Evolutionary conservation across 2,113 vertebrate species (phyloP).

Genomic region (Bostrychus sinensis): DNA sequence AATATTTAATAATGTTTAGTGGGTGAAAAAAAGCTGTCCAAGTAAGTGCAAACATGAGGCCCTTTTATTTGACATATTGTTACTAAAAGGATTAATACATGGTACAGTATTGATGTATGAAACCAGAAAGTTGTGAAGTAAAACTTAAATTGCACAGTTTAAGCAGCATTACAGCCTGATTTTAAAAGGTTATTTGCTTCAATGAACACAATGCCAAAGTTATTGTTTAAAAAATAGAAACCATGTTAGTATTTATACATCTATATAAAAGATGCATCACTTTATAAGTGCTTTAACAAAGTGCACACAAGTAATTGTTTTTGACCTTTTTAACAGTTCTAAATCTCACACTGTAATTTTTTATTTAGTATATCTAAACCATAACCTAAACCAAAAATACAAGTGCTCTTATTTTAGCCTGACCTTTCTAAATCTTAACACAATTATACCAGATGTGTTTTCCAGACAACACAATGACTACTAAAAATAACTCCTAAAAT

Average conservation of each 20-base stretch:
- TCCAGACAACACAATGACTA: background rate
- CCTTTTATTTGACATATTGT: constrained; percentile 24
- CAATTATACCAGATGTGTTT: constrained; percentile 6
- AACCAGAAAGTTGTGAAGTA: background rate
- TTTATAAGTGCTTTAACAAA: constrained; percentile 44
- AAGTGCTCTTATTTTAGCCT: background rate
- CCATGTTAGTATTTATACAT: constrained; percentile 2
- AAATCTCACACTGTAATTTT: constrained; percentile 14
- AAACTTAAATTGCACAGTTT: background rate
- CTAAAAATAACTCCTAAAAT: constrained; percentile 16
- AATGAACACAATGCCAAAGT: background rate
- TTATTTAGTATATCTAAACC: constrained; percentile 25
- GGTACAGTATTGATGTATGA: background rate
- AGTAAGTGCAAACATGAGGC: constrained; percentile 1
- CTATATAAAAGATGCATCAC: no score
- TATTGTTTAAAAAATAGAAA: constrained; percentile 36
- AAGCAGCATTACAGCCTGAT: background rate
- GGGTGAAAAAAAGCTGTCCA: background rate
- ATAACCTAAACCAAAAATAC: background rate
- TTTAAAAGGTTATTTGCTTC: background rate
- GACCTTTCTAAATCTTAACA: constrained; percentile 29
- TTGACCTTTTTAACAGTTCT: constrained; percentile 31
- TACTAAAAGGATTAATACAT: background rate
- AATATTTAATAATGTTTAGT: background rate
- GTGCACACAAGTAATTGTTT: constrained; percentile 11